Base-by-base conservation (phyloP, 92 coral and sea anemone species). In the Scolanthus callimorphus region DNA sequence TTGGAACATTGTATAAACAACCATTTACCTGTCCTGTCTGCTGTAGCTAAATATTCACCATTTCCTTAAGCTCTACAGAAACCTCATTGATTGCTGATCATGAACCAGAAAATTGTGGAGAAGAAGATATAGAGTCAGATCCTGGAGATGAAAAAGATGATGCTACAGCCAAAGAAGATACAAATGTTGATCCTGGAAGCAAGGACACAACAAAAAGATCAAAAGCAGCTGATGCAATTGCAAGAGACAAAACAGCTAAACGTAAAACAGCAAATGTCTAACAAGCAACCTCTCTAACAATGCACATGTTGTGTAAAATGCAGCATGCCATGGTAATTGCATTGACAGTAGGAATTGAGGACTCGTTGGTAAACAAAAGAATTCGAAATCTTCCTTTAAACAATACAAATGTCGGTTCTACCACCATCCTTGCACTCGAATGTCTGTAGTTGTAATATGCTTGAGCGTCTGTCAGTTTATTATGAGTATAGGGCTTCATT, bases 21-120 rank as follows among this genome's bases (percentile, higher is more conserved):
- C 62, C 62, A 31, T 57, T 57, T 57, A 31, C 38, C 25, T 30
- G 46, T 57, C 39, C 46, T 57, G 62, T 57, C 62, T 57, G 62
- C 39, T 57, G 47, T 57, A 57, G 39, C 62, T 31, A 57, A 57
- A 30, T 57, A 57, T 30, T 57, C 34, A 29, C 39, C 39, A 31
- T 57, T 57, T 57, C 34, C 62, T 17, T 57, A 27, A 57, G 62
- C 39, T 57, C 28, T 57, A 30, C 46, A 57, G 62, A 31, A 31
- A 31, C 62, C 39, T 57, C 47, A 57, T 49, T 57, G 62, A 29
- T 45, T 31, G 39, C 62, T 57, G 62, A 57, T 57, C 46, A 57
- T 31, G 62, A 30, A 57, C 47, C 34, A 30, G 62, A 57, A 30
- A 57, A 57, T 31, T 57, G 62, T 57, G 62, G 48, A 57, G 63